These are phyloP conservation scores for Sinocyclocheilus maitianheensis DNA, from an alignment of 2,113 vertebrate genomes.

Conservation along the genomic window DNA sequence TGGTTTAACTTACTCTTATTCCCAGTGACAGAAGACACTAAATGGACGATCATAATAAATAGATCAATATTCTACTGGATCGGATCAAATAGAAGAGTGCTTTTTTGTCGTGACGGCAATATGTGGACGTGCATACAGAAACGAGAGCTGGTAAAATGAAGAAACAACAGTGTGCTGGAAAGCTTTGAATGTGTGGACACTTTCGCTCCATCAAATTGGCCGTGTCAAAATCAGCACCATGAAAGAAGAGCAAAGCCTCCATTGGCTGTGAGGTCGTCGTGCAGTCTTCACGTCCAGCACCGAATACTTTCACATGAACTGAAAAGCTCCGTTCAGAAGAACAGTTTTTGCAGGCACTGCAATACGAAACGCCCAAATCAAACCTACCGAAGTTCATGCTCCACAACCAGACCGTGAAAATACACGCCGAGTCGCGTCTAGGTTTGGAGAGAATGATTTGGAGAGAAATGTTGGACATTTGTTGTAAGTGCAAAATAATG, in stretches of 20 bases:
- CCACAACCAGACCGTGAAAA: background rate
- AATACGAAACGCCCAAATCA: conserved; percentile 10
- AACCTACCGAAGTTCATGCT: background rate
- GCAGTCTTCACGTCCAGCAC: conserved; percentile 33
- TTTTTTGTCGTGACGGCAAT: background rate
- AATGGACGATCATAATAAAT: conserved; percentile 13
- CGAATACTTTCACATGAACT: background rate
- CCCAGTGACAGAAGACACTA: background rate
- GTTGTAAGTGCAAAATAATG: conserved; percentile 43
- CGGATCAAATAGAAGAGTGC: conserved; percentile 26
- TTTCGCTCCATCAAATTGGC: conserved; percentile 11
- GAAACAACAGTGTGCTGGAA: conserved; percentile 32
- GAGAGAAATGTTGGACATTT: conserved; percentile 16
- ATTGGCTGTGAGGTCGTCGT: conserved; percentile 14
- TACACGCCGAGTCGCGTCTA: background rate
- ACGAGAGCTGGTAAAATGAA: conserved; percentile 1
- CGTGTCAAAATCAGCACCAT: conserved; percentile 18
- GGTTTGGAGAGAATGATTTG: background rate
- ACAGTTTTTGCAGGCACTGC: conserved; percentile 39
- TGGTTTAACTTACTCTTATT: background rate
- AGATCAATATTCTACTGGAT: conserved; percentile 22
- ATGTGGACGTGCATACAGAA: conserved; percentile 7
- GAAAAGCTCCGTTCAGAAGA: background rate
- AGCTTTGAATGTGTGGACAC: background rate
- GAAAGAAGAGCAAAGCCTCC: conserved; percentile 1